Conservation (phyloP, 2,888 invertebrate species). For the Ichneumoninae sp. region DNA sequence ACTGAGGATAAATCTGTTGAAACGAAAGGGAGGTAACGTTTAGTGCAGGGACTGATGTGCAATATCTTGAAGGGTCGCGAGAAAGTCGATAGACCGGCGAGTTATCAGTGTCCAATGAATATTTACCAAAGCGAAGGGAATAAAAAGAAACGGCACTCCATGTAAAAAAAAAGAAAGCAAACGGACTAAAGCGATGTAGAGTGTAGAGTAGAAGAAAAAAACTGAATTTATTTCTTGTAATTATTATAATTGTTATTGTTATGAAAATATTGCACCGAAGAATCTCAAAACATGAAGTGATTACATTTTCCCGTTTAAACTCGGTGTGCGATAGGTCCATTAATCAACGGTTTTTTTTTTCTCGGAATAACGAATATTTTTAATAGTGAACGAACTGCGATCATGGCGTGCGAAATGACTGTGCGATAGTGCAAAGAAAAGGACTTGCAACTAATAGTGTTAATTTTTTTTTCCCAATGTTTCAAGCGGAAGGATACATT, state of each 20-base stretch:
- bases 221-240: slow-evolving; percentile 45
- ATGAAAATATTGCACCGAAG: slow-evolving; percentile 55
- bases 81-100: slow-evolving; percentile 24
- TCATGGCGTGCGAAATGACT: neutral
- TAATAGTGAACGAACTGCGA: neutral
- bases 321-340: neutral
- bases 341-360: neutral
- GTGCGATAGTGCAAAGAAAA: neutral
- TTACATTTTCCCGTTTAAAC: neutral
- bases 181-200: slow-evolving; percentile 19
- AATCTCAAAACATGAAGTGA: slow-evolving; percentile 41
- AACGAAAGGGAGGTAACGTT: neutral
- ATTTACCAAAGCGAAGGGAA: slow-evolving; percentile 49
- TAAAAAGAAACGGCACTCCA: slow-evolving; percentile 29
- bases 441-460: neutral
- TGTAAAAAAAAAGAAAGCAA: slow-evolving; percentile 18
- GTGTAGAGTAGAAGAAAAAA: slow-evolving; percentile 32
- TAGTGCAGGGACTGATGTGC: slow-evolving; percentile 7
- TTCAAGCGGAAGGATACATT: too few relatives aligned
- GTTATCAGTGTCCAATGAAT: slow-evolving; percentile 42
- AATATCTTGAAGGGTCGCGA: slow-evolving; percentile 28
- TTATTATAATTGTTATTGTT: slow-evolving; percentile 60
- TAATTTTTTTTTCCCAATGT: neutral
- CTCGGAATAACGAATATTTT: neutral
- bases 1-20: neutral